Evolutionary conservation across 2,797 vertebrate genomes (phyloP).

Genomic region (Takifugu ocellatus): DNA sequence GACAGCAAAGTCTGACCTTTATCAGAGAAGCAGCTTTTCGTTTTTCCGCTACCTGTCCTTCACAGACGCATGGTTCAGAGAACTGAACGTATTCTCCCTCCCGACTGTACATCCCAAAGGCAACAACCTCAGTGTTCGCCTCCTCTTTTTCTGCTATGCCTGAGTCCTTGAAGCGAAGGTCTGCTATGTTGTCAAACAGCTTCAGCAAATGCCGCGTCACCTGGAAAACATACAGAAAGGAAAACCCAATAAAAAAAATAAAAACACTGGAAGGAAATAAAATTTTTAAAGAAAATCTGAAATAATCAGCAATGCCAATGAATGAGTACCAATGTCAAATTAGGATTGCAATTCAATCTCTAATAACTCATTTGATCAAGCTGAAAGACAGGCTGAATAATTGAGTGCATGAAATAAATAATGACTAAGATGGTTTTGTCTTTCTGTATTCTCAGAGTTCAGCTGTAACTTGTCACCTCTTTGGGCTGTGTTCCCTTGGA

Average conservation of each 20-base stretch:
- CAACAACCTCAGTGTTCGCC: conserved; percentile 43
- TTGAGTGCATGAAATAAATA: background rate
- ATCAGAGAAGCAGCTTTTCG: background rate
- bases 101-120: conserved; percentile 78
- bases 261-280: background rate
- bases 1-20: background rate
- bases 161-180: conserved; percentile 75
- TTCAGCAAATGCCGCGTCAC: conserved; percentile 79
- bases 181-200: conserved; percentile 78
- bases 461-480: conserved; percentile 54
- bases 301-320: too few species aligned
- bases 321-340: background rate
- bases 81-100: conserved; percentile 77
- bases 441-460: background rate
- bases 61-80: conserved; percentile 70
- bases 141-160: conserved; percentile 27
- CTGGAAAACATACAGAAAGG: conserved; percentile 50
- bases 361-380: background rate
- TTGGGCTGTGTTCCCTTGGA: conserved; percentile 78
- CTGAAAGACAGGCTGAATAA: background rate
- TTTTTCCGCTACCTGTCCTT: conserved; percentile 66
- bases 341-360: background rate
- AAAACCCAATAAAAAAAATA: background rate
- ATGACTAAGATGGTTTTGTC: too few species aligned
- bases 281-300: too few species aligned